Evolutionary conservation across 2,113 vertebrate genomes (phyloP).

Genomic region (Pollimyrus isidori): DNA sequence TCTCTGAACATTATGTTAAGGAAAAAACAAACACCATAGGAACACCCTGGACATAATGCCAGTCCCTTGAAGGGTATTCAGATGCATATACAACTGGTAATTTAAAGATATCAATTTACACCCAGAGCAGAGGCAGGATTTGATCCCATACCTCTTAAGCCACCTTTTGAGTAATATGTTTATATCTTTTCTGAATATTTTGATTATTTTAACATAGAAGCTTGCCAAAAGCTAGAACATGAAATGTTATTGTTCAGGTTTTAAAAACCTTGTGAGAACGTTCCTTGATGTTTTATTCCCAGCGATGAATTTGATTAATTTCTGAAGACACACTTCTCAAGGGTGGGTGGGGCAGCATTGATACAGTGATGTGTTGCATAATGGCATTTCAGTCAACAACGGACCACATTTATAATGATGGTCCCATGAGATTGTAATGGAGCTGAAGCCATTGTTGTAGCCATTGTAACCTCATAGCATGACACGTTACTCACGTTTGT

Average conservation of each 20-base stretch:
- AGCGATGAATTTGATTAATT: background rate
- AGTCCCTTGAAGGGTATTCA: background rate
- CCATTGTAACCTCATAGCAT: background rate
- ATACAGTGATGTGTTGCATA: background rate
- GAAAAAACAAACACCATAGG: background rate
- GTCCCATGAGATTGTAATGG: background rate
- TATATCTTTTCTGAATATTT: background rate
- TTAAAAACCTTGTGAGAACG: background rate
- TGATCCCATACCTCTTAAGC: background rate
- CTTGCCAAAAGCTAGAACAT: background rate
- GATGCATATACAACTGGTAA: background rate
- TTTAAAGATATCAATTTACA: background rate
- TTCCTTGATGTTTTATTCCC: background rate
- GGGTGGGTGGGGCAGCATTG: background rate
- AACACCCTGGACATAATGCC: background rate
- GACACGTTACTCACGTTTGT: background rate
- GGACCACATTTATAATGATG: background rate
- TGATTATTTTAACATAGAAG: background rate
- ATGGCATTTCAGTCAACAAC: background rate
- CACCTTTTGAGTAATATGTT: background rate
- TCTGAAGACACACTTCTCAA: background rate
- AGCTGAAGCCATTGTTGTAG: background rate
- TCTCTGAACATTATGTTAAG: background rate
- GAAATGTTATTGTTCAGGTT: background rate
- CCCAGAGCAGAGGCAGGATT: background rate